Conservation (phyloP, 2,888 invertebrate genomes). For the Terebella lapidaria region DNA sequence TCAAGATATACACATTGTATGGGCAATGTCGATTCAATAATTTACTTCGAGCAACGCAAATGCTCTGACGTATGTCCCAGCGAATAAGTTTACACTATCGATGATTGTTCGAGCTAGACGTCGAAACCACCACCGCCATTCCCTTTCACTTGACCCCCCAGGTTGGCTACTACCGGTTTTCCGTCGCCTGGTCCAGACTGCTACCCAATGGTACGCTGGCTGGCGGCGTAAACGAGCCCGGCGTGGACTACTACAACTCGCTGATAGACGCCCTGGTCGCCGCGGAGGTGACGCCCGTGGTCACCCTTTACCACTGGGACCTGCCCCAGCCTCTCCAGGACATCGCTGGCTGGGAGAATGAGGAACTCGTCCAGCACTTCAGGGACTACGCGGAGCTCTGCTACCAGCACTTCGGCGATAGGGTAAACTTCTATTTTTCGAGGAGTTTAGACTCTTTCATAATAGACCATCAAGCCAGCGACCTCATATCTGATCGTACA, state of each 20-base stretch:
- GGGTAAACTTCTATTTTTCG: too few species aligned
- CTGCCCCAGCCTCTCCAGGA: slow-evolving; percentile 50
- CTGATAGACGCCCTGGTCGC: slow-evolving; percentile 67
- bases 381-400: slow-evolving; percentile 49
- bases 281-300: slow-evolving; percentile 61
- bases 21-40: too few species aligned
- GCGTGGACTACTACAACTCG: slow-evolving; percentile 71
- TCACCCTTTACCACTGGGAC: too few species aligned
- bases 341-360: slow-evolving; percentile 51
- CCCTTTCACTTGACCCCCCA: slow-evolving; percentile 12
- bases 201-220: slow-evolving; percentile 62
- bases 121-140: too few species aligned
- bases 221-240: slow-evolving; percentile 61
- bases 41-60: too few species aligned
- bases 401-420: slow-evolving; percentile 48
- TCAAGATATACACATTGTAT: too few species aligned
- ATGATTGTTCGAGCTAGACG: too few species aligned
- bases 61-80: too few species aligned
- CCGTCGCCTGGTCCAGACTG: slow-evolving; percentile 68
- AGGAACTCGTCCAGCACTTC: slow-evolving; percentile 41
- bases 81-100: too few species aligned
- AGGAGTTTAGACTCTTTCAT: too few species aligned
- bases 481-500: too few species aligned
- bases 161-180: slow-evolving; percentile 53
- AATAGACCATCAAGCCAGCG: too few species aligned